Conservation (phyloP, 2,797 vertebrate genomes). For the Knipowitschia caucasica region DNA sequence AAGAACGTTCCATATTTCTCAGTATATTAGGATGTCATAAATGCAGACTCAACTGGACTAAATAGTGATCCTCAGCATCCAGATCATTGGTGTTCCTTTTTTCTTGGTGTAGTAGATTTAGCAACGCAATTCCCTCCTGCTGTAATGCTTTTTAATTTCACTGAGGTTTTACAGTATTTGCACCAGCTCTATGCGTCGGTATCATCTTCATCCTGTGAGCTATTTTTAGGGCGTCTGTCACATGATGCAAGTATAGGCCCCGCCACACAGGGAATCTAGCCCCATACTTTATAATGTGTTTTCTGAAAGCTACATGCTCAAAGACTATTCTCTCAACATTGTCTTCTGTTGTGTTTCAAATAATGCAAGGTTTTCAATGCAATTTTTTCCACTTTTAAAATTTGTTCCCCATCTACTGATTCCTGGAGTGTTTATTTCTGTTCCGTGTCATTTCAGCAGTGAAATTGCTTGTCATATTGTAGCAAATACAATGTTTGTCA, state of each 20-base stretch:
- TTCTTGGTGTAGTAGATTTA: background rate
- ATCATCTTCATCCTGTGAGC: conserved; percentile 54
- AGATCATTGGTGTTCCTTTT: background rate
- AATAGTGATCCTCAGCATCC: background rate
- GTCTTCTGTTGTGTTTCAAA: background rate
- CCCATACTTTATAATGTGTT: conserved; percentile 30
- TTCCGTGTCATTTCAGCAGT: too few relatives aligned
- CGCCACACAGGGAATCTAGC: conserved; percentile 52
- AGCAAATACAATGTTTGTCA: too few relatives aligned
- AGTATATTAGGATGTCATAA: background rate
- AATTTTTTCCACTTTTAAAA: too few relatives aligned
- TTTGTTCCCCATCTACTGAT: too few relatives aligned
- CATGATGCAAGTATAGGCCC: conserved; percentile 40
- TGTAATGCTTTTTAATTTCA: conserved; percentile 26
- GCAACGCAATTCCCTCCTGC: conserved; percentile 12
- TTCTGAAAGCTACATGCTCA: background rate
- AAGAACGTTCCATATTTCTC: background rate
- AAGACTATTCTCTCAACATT: background rate
- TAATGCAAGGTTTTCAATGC: background rate
- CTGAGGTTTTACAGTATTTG: conserved; percentile 45
- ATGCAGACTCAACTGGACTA: background rate
- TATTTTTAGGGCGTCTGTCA: conserved; percentile 65
- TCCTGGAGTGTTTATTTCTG: too few relatives aligned
- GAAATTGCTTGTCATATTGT: too few relatives aligned
- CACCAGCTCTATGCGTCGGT: conserved; percentile 53